These are phyloP conservation scores for Chamaea fasciata DNA, from an alignment of 2,113 vertebrate species.

Conservation along the genomic window DNA sequence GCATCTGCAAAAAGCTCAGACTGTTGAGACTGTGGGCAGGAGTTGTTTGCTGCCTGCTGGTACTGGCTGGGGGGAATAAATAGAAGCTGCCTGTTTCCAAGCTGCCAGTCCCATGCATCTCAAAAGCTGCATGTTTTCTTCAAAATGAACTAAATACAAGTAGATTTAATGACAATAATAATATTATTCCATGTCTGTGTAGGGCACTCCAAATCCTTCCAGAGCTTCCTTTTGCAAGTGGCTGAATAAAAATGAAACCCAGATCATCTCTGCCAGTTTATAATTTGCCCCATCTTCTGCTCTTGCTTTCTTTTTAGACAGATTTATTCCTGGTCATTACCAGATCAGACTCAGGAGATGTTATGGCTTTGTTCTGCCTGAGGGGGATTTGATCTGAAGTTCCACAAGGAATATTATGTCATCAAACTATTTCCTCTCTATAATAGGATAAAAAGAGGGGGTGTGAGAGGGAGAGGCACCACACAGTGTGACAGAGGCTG, in stretches of 20 bases:
- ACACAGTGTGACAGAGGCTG: background rate
- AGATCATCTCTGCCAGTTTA: background rate
- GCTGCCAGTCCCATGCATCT: background rate
- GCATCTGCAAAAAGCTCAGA: background rate
- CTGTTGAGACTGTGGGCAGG: background rate
- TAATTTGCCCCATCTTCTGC: background rate
- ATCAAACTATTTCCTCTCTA: slow-evolving; percentile 6
- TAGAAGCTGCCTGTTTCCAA: background rate
- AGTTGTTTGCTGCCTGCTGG: background rate
- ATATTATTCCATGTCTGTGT: background rate
- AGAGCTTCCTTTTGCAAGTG: background rate
- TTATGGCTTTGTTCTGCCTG: background rate
- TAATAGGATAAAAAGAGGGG: background rate
- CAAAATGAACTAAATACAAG: slow-evolving; percentile 10
- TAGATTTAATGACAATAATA: background rate
- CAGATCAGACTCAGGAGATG: background rate
- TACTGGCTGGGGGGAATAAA: background rate
- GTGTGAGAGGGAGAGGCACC: background rate
- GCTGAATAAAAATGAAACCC: background rate
- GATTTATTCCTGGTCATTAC: slow-evolving; percentile 9
- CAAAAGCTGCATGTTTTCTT: slow-evolving; percentile 19
- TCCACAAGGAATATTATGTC: background rate
- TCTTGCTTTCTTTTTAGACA: background rate
- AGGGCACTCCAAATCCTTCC: background rate
- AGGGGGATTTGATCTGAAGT: slow-evolving; percentile 36